Percentiles rank a stretch among this genome's conserved stretches.
phyloP scores from a whole-genome alignment of 2,888 invertebrate genomes.

The Baronia brevicornis region DNA sequence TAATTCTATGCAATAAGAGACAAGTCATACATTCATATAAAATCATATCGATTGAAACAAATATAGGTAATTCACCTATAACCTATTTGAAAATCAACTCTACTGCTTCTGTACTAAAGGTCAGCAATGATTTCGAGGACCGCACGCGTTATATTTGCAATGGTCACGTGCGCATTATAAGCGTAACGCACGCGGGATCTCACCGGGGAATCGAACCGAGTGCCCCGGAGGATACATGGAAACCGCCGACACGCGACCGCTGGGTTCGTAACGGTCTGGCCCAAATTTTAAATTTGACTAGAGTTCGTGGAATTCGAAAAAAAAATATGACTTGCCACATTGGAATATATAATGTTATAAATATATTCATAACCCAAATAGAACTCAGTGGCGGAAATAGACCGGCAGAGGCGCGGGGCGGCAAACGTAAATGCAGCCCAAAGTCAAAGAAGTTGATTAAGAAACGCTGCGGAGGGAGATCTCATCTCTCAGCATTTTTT shows the following conservation, averaged over 20 bases:
- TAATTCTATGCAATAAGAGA: not conserved
- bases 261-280: conserved; percentile 15
- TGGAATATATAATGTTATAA: too few species aligned
- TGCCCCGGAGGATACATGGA: conserved; percentile 27
- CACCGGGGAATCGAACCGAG: conserved; percentile 23
- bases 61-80: not conserved
- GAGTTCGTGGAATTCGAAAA: too few species aligned
- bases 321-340: too few species aligned
- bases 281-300: conserved; percentile 7
- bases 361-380: too few species aligned
- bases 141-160: conserved; percentile 2
- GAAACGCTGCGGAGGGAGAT: too few species aligned
- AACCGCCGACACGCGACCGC: conserved; percentile 25
- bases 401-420: too few species aligned
- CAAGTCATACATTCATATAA: too few species aligned
- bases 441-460: too few species aligned
- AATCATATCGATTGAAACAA: not conserved
- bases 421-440: too few species aligned
- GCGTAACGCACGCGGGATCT: conserved; percentile 17
- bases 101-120: not conserved
- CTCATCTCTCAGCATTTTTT: too few species aligned
- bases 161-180: conserved; percentile 21
- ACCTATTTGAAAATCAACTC: conserved; percentile 1
- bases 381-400: too few species aligned
- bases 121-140: not conserved